Base-by-base conservation (phyloP, 2,888 invertebrate genomes). In the Aproaerema taeniolella region DNA sequence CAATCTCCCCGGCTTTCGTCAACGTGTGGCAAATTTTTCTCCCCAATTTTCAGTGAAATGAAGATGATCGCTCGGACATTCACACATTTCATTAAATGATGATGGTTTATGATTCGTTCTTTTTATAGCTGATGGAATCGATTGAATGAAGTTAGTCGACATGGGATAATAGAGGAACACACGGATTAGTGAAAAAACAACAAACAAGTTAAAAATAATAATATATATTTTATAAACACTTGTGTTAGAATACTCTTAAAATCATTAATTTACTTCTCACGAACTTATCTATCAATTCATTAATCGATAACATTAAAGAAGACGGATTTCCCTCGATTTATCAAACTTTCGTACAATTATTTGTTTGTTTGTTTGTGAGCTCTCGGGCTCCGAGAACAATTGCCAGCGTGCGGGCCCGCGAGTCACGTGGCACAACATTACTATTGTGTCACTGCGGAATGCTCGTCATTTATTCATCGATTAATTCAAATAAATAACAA, bases 191-290 rank as follows among this genome's bases (percentile, higher is more conserved):
- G 70, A 81, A 83, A 77, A 78, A 80, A 82, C 56, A 41, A 78
- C 73, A 76, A 35, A 79, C 66, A 49, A 52, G 62, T 65, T 83
- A 87, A 87, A 86, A 86, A 87, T 86, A 87, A 87, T 86, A 85
- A 86, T 85, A 87, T 87, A 87, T 87, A 86, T 87, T 80, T n/a
- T 83, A 87, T 87, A 86, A 87, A 87, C 86, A 87, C 86, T 86
- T 83, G 80, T 81, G 83, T 86, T 85, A 86, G 85, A 87, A 80
- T 83, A 85, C 78, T 83, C 82, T 82, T 82, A 83, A 79, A 83
- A 76, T 81, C 78, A 85, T 86, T 81, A 83, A 83, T 82, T 86
- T 77, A 82, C 74, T 81, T 77, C 73, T 82, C 81, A 82, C 81
- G 79, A 76, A 80, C 85, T 82, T 83, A 83, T 73, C 80, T 78